phyloP scores from a whole-genome alignment of 2,888 invertebrate species.

The Stenichneumon culpator region DNA sequence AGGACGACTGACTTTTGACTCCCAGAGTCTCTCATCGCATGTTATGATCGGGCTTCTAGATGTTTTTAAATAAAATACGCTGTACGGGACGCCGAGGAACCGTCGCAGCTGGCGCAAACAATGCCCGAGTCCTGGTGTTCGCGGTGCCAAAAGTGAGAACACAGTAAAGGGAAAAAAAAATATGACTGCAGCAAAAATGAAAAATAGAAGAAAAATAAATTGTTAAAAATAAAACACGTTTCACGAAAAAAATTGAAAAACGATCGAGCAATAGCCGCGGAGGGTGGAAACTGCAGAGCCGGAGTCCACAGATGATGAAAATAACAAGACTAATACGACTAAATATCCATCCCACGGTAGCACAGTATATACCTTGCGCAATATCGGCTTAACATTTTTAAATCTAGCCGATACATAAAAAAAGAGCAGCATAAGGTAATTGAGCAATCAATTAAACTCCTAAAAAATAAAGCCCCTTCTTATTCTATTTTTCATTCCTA shows the following conservation, averaged over 20 bases:
- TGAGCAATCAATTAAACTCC: no score
- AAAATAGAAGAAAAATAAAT: neutral
- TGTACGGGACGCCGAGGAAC: slow-evolving; percentile 39
- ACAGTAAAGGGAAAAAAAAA: neutral
- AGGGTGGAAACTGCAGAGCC: slow-evolving; percentile 19
- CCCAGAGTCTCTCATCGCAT: neutral
- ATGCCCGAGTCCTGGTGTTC: slow-evolving; percentile 24
- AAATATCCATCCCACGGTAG: neutral
- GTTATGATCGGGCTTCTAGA: neutral
- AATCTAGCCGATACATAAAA: no score
- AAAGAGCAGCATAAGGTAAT: no score
- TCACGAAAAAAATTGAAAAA: slow-evolving; percentile 44
- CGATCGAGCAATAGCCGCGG: slow-evolving; percentile 13
- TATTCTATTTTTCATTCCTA: no score
- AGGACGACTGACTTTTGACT: neutral
- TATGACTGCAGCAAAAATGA: neutral
- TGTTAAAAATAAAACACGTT: slow-evolving; percentile 23
- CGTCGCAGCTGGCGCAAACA: slow-evolving; percentile 61
- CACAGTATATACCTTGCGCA: no score
- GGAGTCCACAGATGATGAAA: slow-evolving; percentile 27
- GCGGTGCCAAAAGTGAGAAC: slow-evolving; percentile 41
- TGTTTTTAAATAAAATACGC: slow-evolving; percentile 54
- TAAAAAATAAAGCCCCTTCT: no score
- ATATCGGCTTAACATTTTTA: no score
- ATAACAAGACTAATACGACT: slow-evolving; percentile 31